phyloP scores from a whole-genome alignment of 30 jellyfish, hydroid and myxozoan genomes.

The Cassiopea andromeda region DNA sequence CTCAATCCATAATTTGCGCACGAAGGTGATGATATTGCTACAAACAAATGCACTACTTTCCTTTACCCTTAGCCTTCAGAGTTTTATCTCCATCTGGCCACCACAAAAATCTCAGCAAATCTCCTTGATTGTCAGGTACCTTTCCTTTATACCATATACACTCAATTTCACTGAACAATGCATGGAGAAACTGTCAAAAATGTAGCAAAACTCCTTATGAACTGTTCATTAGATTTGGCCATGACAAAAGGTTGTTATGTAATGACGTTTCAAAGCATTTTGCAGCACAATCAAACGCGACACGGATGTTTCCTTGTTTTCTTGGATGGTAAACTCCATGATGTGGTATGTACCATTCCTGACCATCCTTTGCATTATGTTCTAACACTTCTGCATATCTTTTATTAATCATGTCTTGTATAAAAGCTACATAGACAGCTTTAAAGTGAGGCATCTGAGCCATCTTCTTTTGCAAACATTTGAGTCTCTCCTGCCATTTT shows the following conservation, averaged over 20 bases:
- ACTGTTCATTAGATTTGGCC: slow-evolving; percentile 50
- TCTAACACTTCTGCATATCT: too few relatives aligned
- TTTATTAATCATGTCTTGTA: too few relatives aligned
- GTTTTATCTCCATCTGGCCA: slow-evolving; percentile 49
- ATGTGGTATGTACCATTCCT: too few relatives aligned
- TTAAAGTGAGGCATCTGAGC: too few relatives aligned
- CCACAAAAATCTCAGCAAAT: slow-evolving; percentile 45
- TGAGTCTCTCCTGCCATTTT: too few relatives aligned
- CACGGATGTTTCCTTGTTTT: not conserved
- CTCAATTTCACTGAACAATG: slow-evolving; percentile 38
- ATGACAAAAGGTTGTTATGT: slow-evolving; percentile 21
- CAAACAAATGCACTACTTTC: slow-evolving; percentile 55
- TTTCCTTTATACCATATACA: slow-evolving; percentile 44
- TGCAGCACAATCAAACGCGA: slow-evolving; percentile 60
- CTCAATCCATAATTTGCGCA: slow-evolving; percentile 33
- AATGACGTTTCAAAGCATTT: slow-evolving; percentile 55
- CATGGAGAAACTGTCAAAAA: slow-evolving; percentile 31
- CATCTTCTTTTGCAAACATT: too few relatives aligned
- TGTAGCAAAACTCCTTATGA: slow-evolving; percentile 30
- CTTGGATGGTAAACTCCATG: too few relatives aligned
- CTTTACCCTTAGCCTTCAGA: not conserved
- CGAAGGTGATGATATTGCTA: slow-evolving; percentile 51
- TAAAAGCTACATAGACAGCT: too few relatives aligned
- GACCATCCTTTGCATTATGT: too few relatives aligned
- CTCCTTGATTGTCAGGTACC: slow-evolving; percentile 41